These are phyloP conservation scores for Proterorhinus semilunaris DNA, from an alignment of 2,113 vertebrate genomes.

Conservation along the genomic window DNA sequence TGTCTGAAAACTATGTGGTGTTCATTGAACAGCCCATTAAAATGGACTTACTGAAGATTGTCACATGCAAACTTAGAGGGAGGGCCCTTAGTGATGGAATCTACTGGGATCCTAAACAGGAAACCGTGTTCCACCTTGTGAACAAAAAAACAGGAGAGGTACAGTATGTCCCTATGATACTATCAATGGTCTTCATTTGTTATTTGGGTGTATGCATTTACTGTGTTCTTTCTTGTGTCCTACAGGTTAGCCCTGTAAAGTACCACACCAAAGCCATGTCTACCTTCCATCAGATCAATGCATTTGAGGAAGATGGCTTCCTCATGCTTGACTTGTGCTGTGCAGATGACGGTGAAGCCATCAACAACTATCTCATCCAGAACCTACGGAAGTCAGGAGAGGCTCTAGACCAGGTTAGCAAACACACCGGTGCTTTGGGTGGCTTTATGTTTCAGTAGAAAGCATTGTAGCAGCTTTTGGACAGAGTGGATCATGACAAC, in stretches of 20 bases:
- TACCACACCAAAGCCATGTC: conserved; percentile 81
- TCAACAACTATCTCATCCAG: conserved; percentile 82
- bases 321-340: conserved; percentile 89
- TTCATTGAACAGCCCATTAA: conserved; percentile 92
- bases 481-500: not conserved
- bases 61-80: conserved; percentile 79
- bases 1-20: conserved; percentile 91
- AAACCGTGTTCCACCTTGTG: conserved; percentile 86
- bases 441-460: not conserved
- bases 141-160: conserved; percentile 89
- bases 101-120: conserved; percentile 88
- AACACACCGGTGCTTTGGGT: not conserved
- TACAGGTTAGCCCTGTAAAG: conserved; percentile 77
- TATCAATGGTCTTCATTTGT: not conserved
- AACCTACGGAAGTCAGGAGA: conserved; percentile 85
- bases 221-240: not conserved
- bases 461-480: not conserved
- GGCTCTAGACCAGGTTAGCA: conserved; percentile 82
- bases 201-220: not conserved
- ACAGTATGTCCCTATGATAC: not conserved
- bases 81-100: conserved; percentile 78
- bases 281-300: conserved; percentile 93
- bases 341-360: conserved; percentile 77
- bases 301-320: conserved; percentile 87
- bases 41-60: conserved; percentile 86